Percentiles rank a stretch among this genome's conserved stretches.
Evolutionary conservation across 2,113 vertebrate genomes (phyloP).

Genomic region (Pomatostomus ruficeps): DNA sequence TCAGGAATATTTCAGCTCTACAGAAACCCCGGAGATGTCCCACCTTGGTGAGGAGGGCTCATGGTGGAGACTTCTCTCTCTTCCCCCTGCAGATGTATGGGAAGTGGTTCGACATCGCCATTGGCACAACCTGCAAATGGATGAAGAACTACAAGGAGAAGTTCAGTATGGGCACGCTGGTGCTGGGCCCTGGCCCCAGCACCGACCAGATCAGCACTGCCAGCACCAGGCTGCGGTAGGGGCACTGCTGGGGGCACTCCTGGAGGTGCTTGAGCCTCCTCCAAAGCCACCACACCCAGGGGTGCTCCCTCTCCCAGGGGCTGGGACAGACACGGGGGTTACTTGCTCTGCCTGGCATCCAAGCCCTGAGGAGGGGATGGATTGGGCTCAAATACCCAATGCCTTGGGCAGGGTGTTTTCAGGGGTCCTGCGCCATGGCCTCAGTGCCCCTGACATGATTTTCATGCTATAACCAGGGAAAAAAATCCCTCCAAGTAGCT

Average conservation of each 20-base stretch:
- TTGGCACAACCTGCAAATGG: constrained; percentile 73
- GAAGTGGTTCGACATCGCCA: constrained; percentile 85
- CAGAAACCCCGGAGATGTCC: not conserved
- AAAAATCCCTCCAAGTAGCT: not conserved
- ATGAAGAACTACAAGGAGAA: constrained; percentile 62
- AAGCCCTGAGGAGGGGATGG: not conserved
- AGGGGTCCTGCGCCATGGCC: not conserved
- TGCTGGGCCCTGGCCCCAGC: constrained; percentile 57
- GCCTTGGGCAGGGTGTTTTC: rapidly evolving
- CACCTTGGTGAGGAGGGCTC: not conserved
- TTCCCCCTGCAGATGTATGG: constrained; percentile 69
- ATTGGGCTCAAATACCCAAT: not conserved
- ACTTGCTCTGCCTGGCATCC: not conserved
- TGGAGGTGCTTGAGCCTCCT: not conserved
- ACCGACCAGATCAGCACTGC: constrained; percentile 6
- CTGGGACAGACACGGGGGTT: not conserved
- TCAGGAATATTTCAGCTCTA: not conserved
- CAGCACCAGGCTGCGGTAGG: constrained; percentile 68
- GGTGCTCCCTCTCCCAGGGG: not conserved
- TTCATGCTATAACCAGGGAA: not conserved
- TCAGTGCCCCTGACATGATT: not conserved
- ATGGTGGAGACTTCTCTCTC: rapidly evolving
- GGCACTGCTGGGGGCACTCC: not conserved
- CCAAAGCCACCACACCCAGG: not conserved
- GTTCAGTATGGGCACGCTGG: constrained; percentile 72